These are phyloP conservation scores for Zaprionus vittiger DNA, from an alignment of 1,140 invertebrate genomes.

Conservation along the genomic window DNA sequence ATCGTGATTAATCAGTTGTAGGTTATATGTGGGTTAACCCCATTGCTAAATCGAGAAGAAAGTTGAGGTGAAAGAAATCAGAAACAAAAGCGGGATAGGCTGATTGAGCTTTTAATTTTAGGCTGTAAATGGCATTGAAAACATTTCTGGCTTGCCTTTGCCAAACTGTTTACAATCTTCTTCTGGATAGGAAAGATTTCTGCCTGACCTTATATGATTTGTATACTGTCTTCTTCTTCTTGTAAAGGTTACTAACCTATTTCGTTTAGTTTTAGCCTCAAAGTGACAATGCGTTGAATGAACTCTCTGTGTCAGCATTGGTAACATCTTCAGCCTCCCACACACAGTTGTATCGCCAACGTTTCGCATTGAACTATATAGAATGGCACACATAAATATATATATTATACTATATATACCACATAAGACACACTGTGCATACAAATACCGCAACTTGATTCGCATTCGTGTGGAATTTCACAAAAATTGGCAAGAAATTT, in stretches of 20 bases:
- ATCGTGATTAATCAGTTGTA: slow-evolving; percentile 70
- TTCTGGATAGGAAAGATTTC: not conserved
- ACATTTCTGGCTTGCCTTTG: not conserved
- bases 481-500: slow-evolving; percentile 19
- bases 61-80: slow-evolving; percentile 15
- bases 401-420: not conserved
- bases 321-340: slow-evolving; percentile 47
- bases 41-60: slow-evolving; percentile 42
- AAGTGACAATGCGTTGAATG: slow-evolving; percentile 33
- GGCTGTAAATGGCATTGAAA: not conserved
- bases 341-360: slow-evolving; percentile 37
- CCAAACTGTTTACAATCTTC: not conserved
- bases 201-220: not conserved
- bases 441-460: not conserved
- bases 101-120: not conserved
- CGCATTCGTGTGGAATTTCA: slow-evolving; percentile 3
- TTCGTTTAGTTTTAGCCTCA: not conserved
- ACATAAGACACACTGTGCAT: slow-evolving; percentile 8
- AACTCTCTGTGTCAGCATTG: slow-evolving; percentile 63
- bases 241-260: not conserved
- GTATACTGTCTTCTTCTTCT: not conserved
- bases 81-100: not conserved
- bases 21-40: slow-evolving; percentile 23
- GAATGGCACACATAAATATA: slow-evolving; percentile 41
- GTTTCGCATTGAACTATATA: slow-evolving; percentile 72